Conservation (phyloP, 2,113 vertebrate genomes). For the Ellobius talpinus region DNA sequence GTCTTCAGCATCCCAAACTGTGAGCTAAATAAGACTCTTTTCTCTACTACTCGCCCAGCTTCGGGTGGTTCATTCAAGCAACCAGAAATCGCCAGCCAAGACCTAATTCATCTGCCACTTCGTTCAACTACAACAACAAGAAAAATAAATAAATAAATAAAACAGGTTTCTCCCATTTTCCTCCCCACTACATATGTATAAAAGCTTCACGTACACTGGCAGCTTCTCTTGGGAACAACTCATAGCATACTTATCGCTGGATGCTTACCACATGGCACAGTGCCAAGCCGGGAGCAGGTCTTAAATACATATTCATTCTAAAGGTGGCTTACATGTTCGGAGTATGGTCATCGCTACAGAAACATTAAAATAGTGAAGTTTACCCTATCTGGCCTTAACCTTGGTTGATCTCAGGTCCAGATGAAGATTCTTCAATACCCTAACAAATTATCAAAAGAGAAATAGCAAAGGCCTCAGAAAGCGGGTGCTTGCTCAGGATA, state of each 20-base stretch:
- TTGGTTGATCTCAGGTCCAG: not conserved
- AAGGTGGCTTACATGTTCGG: not conserved
- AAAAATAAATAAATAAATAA: not conserved
- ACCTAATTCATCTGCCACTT: not conserved
- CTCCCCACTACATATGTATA: not conserved
- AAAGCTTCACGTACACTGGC: not conserved
- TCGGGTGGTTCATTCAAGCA: not conserved
- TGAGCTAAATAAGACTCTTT: not conserved
- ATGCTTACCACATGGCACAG: not conserved
- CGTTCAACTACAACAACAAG: not conserved
- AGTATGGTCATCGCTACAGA: not conserved
- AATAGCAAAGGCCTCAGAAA: slow-evolving; percentile 9
- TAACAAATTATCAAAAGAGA: not conserved
- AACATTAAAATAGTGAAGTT: not conserved
- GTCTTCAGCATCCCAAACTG: not conserved
- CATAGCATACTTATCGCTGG: not conserved
- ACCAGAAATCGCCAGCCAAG: not conserved
- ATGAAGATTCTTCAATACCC: not conserved
- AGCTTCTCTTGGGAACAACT: not conserved
- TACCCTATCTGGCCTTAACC: not conserved
- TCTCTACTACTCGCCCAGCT: not conserved
- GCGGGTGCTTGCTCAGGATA: not conserved
- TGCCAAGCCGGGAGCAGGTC: not conserved
- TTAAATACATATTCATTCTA: not conserved
- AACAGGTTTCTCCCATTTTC: not conserved